A percentile compares a stretch with the other conserved stretches of the same genome.
phyloP scores from a whole-genome alignment of 1,140 invertebrate species.

The Zaprionus africanus region DNA sequence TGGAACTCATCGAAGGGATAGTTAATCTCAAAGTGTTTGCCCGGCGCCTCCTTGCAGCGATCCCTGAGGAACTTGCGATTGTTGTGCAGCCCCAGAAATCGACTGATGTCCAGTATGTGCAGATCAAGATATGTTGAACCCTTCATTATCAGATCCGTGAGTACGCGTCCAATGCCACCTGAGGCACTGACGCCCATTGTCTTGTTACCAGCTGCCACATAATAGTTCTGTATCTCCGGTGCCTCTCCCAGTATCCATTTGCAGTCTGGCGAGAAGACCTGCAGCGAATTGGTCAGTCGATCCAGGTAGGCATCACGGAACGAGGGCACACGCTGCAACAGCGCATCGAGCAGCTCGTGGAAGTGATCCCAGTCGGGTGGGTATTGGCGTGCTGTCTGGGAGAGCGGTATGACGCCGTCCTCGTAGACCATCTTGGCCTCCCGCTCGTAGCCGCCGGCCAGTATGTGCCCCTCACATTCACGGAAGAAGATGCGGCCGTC shows the following conservation, averaged over 20 bases:
- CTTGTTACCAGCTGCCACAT: constrained; percentile 97
- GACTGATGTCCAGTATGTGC: constrained; percentile 95
- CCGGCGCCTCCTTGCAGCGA: constrained; percentile 96
- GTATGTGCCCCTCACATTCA: constrained; percentile 91
- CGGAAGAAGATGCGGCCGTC: constrained; percentile 95
- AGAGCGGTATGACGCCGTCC: constrained; percentile 88
- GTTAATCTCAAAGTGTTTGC: constrained; percentile 93
- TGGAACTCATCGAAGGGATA: constrained; percentile 95
- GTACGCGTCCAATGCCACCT: constrained; percentile 95
- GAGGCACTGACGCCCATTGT: constrained; percentile 96
- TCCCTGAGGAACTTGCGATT: constrained; percentile 97
- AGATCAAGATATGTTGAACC: constrained; percentile 93
- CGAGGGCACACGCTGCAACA: constrained; percentile 92
- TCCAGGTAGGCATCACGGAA: constrained; percentile 90
- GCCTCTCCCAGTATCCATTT: constrained; percentile 97
- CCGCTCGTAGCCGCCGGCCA: constrained; percentile 94
- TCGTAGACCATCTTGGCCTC: constrained; percentile 95
- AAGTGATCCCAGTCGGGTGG: constrained; percentile 98
- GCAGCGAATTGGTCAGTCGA: constrained; percentile 93
- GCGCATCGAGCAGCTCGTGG: constrained; percentile 93
- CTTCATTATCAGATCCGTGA: constrained; percentile 95
- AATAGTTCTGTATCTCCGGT: constrained; percentile 97
- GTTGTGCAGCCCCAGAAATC: constrained; percentile 98
- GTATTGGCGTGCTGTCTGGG: constrained; percentile 86
- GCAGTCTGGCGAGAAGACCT: constrained; percentile 97